Conservation (phyloP, 2,113 vertebrate genomes). For the Reinhardtius hippoglossoides region DNA sequence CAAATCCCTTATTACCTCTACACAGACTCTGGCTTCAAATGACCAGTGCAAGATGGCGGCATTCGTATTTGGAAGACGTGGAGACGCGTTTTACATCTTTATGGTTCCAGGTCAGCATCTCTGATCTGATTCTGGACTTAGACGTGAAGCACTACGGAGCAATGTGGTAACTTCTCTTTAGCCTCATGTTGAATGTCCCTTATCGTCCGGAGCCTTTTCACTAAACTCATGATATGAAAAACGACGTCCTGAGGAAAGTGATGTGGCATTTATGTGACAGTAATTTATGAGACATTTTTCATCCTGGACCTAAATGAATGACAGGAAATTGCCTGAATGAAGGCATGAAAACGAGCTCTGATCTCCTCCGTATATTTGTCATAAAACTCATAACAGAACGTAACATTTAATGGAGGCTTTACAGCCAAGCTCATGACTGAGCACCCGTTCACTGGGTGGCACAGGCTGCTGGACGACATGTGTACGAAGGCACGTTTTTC, state of each 20-base stretch:
- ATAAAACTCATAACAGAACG: background rate
- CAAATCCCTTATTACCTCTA: too few relatives aligned
- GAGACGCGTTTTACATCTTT: too few relatives aligned
- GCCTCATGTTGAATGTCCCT: too few relatives aligned
- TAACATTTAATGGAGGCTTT: background rate
- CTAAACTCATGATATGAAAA: background rate
- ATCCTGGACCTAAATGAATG: background rate
- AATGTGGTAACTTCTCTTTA: too few relatives aligned
- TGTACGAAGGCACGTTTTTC: conserved; percentile 47
- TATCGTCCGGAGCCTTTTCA: background rate
- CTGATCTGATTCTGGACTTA: too few relatives aligned
- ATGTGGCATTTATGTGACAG: background rate
- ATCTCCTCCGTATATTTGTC: background rate
- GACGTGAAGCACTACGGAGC: too few relatives aligned
- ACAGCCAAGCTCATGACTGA: too few relatives aligned
- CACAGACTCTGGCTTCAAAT: too few relatives aligned
- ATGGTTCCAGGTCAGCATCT: too few relatives aligned
- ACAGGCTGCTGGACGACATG: conserved; percentile 5
- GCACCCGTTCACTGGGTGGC: too few relatives aligned
- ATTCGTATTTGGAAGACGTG: too few relatives aligned
- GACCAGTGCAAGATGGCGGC: too few relatives aligned
- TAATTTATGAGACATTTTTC: background rate
- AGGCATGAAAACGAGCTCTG: background rate
- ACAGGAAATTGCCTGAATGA: background rate
- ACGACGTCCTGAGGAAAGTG: background rate